Evolutionary conservation across 2,888 invertebrate species (phyloP), one percentile per base, ranked within the genome.

Genomic region (Stenolophus ochropezus): DNA sequence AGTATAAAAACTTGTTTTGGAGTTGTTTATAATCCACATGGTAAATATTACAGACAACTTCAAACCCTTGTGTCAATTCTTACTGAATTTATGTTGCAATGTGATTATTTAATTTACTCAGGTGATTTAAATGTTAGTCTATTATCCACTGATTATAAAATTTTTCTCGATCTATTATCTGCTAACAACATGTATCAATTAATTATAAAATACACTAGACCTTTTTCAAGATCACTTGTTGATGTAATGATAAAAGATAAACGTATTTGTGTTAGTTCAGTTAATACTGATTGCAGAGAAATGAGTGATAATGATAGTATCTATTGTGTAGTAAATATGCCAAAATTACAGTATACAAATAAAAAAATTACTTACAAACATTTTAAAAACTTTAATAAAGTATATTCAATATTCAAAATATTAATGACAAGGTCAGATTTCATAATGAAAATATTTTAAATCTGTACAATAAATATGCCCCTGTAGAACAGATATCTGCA

Each of bases 51-150:
- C 20, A 1, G 20, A 6, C 18, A 53, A 8, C 53, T 53, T 8
- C 2, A 8, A 20, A 2, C 20, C 20, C 53, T 53, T 4, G 18
- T 20, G 8, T 18, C 18, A 8, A 8, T 53, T 6, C 18, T 53
- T 20, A 53, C 53, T 21, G 21, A 53, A 53, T 53, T 53, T 18
- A 8, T 20, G 4, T 53, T 53, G 18, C 53, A 53, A 18, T 51
- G 6, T 18, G 18, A 53, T 18, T 51, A 16, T 16, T 16, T 51
- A 5, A 51, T 51, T 14, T 14, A 16, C 5, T 16, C 16, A 16
- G 51, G 51, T 51, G 51, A 51, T 51, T 16, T 51, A 51, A 51
- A 53, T 53, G 20, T 53, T 53, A 53, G 20, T 53, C 20, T 53
- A 53, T 20, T 53, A 18, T 53, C 53, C 8, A 53, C 4, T 4